A percentile compares a stretch with the other conserved stretches of the same genome.
These are phyloP conservation scores for Papilio helenus DNA, from an alignment of 1,140 invertebrate species.

Conservation along the genomic window DNA sequence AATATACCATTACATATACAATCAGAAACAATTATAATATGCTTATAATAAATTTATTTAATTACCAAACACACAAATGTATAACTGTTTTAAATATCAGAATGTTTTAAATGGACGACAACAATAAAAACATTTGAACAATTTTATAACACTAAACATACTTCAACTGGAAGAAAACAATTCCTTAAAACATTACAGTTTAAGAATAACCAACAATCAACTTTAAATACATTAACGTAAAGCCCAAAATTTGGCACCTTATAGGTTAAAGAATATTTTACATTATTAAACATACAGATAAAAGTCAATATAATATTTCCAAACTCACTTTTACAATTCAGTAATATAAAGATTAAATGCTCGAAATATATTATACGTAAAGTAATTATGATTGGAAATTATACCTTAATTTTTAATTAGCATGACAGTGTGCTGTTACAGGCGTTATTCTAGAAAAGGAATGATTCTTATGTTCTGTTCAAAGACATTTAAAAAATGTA, in stretches of 20 bases:
- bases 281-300: slow-evolving; percentile 6
- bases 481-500: no score
- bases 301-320: background rate
- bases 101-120: background rate
- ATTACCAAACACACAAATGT: background rate
- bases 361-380: slow-evolving; percentile 35
- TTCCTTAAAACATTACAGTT: background rate
- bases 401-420: background rate
- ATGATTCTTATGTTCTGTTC: background rate
- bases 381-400: slow-evolving; percentile 15
- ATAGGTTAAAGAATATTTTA: slow-evolving; percentile 27
- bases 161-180: background rate
- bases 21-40: background rate
- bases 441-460: slow-evolving; percentile 45
- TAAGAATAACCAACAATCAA: slow-evolving; percentile 8
- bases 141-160: background rate
- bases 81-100: background rate
- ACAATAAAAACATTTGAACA: slow-evolving; percentile 13
- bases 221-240: slow-evolving; percentile 43
- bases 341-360: background rate
- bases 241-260: slow-evolving; percentile 48
- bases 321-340: background rate
- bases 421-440: slow-evolving; percentile 54
- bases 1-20: background rate
- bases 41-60: no score